Conservation (phyloP, 23 tunicate species). For the Styela plicata region DNA sequence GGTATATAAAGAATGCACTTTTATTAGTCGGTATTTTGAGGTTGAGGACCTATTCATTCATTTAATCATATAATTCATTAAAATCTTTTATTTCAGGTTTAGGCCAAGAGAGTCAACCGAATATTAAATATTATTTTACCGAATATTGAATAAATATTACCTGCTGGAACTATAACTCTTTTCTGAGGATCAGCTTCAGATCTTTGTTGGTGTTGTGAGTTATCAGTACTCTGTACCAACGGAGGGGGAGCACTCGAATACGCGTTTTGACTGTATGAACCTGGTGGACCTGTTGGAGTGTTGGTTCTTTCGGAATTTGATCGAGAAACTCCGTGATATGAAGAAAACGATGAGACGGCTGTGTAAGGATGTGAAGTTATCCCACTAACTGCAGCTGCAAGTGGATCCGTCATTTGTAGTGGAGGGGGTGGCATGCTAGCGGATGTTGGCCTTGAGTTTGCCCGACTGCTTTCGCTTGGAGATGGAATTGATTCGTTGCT, state of each 20-base stretch:
- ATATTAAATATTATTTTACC: no score
- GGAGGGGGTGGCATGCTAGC: constrained; percentile 19
- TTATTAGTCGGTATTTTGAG: no score
- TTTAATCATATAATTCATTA: no score
- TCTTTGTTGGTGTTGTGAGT: background rate
- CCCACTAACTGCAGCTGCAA: constrained; percentile 26
- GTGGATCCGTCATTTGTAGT: constrained; percentile 8
- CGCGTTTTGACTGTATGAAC: constrained; percentile 5
- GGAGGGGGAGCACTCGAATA: constrained; percentile 15
- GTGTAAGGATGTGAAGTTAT: constrained; percentile 19
- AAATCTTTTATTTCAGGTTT: no score
- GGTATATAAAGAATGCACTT: no score
- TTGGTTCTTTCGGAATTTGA: background rate
- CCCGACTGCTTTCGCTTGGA: background rate
- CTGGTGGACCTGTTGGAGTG: constrained; percentile 12
- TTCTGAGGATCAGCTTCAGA: constrained; percentile 49
- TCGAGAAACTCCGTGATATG: constrained; percentile 2
- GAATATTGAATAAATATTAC: no score
- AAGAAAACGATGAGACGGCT: background rate
- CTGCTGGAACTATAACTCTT: constrained; percentile 90
- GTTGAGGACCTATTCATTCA: no score
- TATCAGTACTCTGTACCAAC: constrained; percentile 1
- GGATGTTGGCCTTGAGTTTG: constrained; percentile 7
- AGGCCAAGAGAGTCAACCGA: no score
- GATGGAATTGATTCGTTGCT: background rate